phyloP scores from a whole-genome alignment of 2,113 vertebrate genomes.

The Mionectes macconnelli region DNA sequence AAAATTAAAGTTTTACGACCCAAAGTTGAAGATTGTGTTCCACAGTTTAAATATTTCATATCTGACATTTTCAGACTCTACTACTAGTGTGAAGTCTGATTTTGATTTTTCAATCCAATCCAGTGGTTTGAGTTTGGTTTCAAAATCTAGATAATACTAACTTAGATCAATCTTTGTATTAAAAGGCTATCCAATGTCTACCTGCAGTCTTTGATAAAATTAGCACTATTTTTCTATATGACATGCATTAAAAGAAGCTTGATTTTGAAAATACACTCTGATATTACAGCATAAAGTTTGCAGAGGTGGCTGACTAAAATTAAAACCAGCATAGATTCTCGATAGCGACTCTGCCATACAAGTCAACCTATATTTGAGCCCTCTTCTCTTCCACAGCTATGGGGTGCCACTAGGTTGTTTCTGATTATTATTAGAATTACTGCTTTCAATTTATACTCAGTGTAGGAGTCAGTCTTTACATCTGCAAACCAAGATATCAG shows the following conservation, averaged over 20 bases:
- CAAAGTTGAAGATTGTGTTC: conserved; percentile 71
- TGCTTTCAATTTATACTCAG: not conserved
- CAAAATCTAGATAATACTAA: conserved; percentile 54
- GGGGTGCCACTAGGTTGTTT: not conserved
- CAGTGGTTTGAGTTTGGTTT: conserved; percentile 47
- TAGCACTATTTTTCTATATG: not conserved
- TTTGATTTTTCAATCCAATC: conserved; percentile 72
- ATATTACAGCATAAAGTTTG: not conserved
- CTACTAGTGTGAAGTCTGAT: conserved; percentile 56
- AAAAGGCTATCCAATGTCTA: not conserved
- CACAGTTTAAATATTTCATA: conserved; percentile 81
- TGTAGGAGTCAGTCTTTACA: not conserved
- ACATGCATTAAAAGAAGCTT: not conserved
- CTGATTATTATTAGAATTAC: not conserved
- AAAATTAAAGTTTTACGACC: conserved; percentile 83
- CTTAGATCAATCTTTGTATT: not conserved
- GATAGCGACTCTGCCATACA: not conserved
- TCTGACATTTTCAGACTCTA: conserved; percentile 73
- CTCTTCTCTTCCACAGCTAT: not conserved
- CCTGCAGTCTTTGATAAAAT: not conserved
- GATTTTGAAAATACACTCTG: not conserved
- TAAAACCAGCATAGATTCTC: not conserved
- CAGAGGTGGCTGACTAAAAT: not conserved
- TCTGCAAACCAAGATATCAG: not conserved
- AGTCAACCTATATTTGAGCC: not conserved